Conservation (phyloP, 1,140 invertebrate species). For the Trichonephila inaurata region DNA sequence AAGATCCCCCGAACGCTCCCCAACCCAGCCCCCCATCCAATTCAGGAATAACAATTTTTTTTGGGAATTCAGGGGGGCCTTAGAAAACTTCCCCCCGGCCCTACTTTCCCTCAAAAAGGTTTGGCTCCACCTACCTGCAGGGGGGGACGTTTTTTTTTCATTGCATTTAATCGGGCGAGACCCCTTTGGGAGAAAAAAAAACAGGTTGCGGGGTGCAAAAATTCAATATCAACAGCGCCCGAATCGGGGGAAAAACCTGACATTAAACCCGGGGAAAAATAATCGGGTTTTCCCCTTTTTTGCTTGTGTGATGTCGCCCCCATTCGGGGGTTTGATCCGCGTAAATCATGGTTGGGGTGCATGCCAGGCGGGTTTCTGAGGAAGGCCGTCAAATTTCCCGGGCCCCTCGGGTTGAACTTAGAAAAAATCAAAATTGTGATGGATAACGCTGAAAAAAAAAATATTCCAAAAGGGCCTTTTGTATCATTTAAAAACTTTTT, state of each 20-base stretch:
- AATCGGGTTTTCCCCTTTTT: neutral
- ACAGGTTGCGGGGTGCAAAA: neutral
- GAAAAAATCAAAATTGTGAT: neutral
- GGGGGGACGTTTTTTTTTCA: neutral
- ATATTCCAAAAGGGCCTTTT: too few species aligned
- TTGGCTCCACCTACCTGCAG: constrained; percentile 53
- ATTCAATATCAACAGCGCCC: neutral
- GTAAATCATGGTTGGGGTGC: constrained; percentile 1
- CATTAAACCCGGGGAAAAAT: constrained; percentile 16
- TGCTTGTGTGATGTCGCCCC: neutral
- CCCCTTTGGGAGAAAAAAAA: constrained; percentile 35
- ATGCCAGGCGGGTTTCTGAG: neutral
- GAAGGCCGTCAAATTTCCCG: neutral
- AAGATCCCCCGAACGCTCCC: neutral
- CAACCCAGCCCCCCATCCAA: neutral
- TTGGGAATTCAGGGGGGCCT: neutral
- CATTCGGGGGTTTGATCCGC: neutral
- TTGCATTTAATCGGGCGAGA: neutral
- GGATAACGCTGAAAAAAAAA: too few species aligned
- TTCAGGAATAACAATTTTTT: neutral
- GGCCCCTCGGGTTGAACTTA: too few species aligned
- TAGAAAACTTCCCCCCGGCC: neutral
- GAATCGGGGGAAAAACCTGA: neutral
- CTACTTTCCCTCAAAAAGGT: constrained; percentile 4
- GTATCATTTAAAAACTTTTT: too few species aligned